Evolutionary conservation across 1,140 invertebrate species (phyloP).

Genomic region (Diachasma alloeum): DNA sequence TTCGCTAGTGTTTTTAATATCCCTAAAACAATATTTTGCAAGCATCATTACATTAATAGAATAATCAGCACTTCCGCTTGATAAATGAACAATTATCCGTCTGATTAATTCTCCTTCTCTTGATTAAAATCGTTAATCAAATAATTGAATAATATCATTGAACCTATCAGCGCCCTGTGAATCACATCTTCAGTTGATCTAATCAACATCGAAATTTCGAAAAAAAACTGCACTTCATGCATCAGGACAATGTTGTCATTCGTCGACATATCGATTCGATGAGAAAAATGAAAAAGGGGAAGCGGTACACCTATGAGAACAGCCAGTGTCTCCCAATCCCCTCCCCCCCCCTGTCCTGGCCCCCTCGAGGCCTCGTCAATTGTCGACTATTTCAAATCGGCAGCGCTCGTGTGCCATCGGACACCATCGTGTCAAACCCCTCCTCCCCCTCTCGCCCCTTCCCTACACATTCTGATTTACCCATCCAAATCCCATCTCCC

Average conservation of each 20-base stretch:
- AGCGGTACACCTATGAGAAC: slow-evolving; percentile 55
- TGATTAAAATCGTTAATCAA: too few species aligned
- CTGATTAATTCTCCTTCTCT: too few species aligned
- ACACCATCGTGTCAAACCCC: slow-evolving; percentile 21
- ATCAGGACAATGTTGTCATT: slow-evolving; percentile 24
- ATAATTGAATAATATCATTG: too few species aligned
- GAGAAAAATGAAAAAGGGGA: slow-evolving; percentile 59
- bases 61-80: too few species aligned
- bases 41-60: too few species aligned
- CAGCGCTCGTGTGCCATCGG: slow-evolving; percentile 40
- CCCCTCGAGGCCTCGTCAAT: slow-evolving; percentile 50
- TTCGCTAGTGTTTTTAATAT: too few species aligned
- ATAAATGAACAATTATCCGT: too few species aligned
- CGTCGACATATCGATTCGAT: slow-evolving; percentile 34
- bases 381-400: slow-evolving; percentile 56
- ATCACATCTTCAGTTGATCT: too few species aligned
- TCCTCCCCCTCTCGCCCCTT: too few species aligned
- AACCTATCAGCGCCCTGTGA: too few species aligned
- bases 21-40: too few species aligned
- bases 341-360: slow-evolving; percentile 40
- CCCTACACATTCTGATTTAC: background rate
- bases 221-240: background rate
- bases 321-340: slow-evolving; percentile 34
- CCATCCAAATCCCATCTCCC: background rate
- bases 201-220: too few species aligned